Percentiles rank a stretch among this genome's conserved stretches.
phyloP scores from a whole-genome alignment of 2,797 vertebrate species.

The Ceryle rudis region DNA sequence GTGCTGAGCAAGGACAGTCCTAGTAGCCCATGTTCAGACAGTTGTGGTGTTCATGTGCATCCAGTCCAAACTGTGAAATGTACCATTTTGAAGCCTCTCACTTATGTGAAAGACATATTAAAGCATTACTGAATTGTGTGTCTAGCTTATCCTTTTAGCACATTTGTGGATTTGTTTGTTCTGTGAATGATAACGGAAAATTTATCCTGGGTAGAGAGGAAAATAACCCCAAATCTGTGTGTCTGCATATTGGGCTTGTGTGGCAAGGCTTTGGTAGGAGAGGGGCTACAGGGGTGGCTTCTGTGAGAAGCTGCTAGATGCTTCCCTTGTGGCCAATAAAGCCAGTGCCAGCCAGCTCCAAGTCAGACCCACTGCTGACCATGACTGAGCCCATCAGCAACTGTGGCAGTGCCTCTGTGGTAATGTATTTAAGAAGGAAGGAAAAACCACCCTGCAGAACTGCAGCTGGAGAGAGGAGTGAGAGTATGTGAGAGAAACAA shows the following conservation, averaged over 20 bases:
- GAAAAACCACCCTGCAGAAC: neutral
- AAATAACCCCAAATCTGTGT: neutral
- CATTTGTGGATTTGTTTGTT: neutral
- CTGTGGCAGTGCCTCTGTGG: neutral
- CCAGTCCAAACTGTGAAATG: neutral
- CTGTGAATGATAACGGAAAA: neutral
- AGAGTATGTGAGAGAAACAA: neutral
- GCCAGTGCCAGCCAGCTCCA: neutral
- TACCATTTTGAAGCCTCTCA: neutral
- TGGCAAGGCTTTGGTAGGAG: neutral
- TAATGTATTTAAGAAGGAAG: neutral
- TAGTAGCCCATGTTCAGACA: neutral
- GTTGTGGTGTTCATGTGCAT: neutral
- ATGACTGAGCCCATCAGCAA: neutral
- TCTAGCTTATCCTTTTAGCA: neutral
- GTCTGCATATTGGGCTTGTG: neutral
- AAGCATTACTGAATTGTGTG: neutral
- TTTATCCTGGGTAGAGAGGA: neutral
- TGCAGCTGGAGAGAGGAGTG: too few relatives aligned
- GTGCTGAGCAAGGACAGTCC: neutral
- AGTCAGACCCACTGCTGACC: neutral
- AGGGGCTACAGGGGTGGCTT: neutral
- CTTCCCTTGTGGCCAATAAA: accelerated
- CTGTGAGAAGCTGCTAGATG: neutral
- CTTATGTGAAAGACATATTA: neutral